These are phyloP conservation scores for Arrhamphus sclerolepis DNA, from an alignment of 2,797 vertebrate species.

Conservation along the genomic window DNA sequence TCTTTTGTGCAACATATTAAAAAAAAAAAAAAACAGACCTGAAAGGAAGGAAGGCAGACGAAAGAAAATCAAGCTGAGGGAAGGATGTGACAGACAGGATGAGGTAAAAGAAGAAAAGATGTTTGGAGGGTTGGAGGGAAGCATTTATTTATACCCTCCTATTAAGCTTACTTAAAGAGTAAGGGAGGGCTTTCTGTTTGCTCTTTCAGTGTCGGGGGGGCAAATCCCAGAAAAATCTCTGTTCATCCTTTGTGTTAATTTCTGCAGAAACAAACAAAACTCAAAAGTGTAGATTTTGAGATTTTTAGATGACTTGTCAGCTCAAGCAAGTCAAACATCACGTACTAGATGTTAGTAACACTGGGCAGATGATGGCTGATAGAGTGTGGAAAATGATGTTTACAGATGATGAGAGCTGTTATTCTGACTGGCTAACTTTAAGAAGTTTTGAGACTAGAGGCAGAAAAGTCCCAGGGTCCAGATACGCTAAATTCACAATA, in stretches of 20 bases:
- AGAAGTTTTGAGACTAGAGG: slow-evolving; percentile 2
- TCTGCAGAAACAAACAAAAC: neutral
- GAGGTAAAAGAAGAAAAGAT: slow-evolving; percentile 53
- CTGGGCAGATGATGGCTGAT: slow-evolving; percentile 26
- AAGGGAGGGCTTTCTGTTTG: slow-evolving; percentile 15
- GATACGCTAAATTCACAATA: neutral
- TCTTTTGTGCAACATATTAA: slow-evolving; percentile 28
- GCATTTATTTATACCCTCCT: slow-evolving; percentile 67
- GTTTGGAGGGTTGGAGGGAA: slow-evolving; percentile 51
- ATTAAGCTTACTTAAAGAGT: slow-evolving; percentile 31
- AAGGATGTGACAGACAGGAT: slow-evolving; percentile 75
- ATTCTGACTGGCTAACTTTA: slow-evolving; percentile 12
- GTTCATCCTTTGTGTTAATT: too few species aligned
- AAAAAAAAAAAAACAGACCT: slow-evolving; percentile 40
- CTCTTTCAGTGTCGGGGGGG: too few species aligned
- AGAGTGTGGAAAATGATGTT: slow-evolving; percentile 10
- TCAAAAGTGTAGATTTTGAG: slow-evolving; percentile 40
- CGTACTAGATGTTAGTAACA: slow-evolving; percentile 33
- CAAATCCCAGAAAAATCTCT: neutral
- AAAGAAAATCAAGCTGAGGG: slow-evolving; percentile 62
- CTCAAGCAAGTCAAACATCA: slow-evolving; percentile 33
- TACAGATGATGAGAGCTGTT: slow-evolving; percentile 6
- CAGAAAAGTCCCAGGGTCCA: neutral
- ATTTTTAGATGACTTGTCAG: slow-evolving; percentile 39
- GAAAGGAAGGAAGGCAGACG: slow-evolving; percentile 76